Conservation (phyloP, 2,888 invertebrate genomes). For the Rotaria socialis region DNA sequence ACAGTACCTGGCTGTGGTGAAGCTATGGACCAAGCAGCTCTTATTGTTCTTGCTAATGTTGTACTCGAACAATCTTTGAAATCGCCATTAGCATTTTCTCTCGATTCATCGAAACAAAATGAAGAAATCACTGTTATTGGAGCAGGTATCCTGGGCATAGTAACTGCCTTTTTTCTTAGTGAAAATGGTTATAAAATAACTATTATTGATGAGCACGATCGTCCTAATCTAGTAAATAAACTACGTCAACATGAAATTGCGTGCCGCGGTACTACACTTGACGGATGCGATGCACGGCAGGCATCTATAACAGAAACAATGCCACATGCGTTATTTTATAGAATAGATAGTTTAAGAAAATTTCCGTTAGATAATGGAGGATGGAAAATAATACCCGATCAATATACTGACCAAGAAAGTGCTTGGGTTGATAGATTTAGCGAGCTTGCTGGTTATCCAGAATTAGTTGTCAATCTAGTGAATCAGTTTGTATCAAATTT, state of each 20-base stretch:
- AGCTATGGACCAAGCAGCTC: neutral
- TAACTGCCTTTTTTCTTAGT: neutral
- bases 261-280: neutral
- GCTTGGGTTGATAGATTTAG: neutral
- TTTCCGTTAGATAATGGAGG: neutral
- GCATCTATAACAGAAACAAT: neutral
- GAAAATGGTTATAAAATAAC: neutral
- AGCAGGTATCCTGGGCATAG: neutral
- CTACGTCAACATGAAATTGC: neutral
- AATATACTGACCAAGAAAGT: neutral
- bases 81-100: neutral
- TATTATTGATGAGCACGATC: neutral
- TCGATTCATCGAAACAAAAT: no score
- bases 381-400: neutral
- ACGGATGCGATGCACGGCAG: neutral
- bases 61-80: neutral
- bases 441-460: neutral
- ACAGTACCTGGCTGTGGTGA: neutral
- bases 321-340: neutral
- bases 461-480: neutral
- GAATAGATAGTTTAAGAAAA: neutral
- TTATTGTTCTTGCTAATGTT: neutral
- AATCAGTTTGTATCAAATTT: neutral
- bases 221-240: neutral
- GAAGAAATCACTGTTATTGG: neutral